Percentiles rank a stretch among this genome's conserved stretches.
Evolutionary conservation across 1,140 invertebrate species (phyloP).

Genomic region (Zaprionus africanus): DNA sequence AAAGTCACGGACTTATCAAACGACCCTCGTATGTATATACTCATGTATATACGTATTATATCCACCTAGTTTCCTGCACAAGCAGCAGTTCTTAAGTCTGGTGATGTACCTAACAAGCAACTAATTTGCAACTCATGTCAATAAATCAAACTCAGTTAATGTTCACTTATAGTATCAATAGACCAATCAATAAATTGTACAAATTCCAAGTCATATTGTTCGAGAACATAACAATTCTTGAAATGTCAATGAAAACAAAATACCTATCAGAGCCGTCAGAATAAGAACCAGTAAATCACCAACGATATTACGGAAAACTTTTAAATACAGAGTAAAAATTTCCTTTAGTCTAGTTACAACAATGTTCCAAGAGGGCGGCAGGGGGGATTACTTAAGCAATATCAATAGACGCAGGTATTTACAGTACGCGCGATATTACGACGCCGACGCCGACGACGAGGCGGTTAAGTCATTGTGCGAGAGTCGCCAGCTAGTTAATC

Average conservation of each 20-base stretch:
- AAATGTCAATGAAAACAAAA: not conserved
- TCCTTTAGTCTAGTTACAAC: not conserved
- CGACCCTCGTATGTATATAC: no score
- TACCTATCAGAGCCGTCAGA: not conserved
- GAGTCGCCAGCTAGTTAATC: slow-evolving; percentile 14
- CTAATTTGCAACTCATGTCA: not conserved
- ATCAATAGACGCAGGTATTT: not conserved
- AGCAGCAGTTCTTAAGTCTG: no score
- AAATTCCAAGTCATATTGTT: not conserved
- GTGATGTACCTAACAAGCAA: not conserved
- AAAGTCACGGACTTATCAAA: no score
- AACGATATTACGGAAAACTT: not conserved
- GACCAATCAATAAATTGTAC: not conserved
- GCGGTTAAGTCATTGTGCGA: slow-evolving; percentile 1
- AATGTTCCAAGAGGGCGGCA: not conserved
- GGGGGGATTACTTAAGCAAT: not conserved
- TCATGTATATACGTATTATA: no score
- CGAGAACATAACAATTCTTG: not conserved
- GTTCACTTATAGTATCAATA: not conserved
- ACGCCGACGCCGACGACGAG: slow-evolving; percentile 33
- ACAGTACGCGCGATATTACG: slow-evolving; percentile 9
- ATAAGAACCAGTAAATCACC: not conserved
- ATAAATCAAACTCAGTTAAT: not conserved
- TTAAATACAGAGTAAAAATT: not conserved
- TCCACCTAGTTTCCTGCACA: no score